phyloP scores from a whole-genome alignment of 2,113 vertebrate genomes.

The Pterocles orientalis region DNA sequence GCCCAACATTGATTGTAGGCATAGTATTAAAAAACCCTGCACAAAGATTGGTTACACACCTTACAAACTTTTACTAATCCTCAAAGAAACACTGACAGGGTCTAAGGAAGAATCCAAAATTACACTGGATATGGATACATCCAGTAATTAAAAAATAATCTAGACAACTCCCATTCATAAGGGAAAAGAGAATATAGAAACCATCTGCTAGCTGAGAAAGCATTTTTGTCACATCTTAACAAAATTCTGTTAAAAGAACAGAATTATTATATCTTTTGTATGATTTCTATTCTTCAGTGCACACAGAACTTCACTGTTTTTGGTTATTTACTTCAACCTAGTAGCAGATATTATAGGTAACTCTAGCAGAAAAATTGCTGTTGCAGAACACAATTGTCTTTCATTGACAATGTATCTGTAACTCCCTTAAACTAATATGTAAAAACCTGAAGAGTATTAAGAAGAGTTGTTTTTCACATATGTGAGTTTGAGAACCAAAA shows the following conservation, averaged over 20 bases:
- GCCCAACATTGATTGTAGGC: not conserved
- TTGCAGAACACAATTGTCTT: not conserved
- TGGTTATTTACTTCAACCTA: not conserved
- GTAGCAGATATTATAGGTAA: not conserved
- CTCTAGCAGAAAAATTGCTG: not conserved
- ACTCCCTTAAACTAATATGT: not conserved
- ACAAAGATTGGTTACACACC: not conserved
- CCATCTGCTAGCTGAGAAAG: not conserved
- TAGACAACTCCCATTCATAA: not conserved
- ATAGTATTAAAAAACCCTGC: not conserved
- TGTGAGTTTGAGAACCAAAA: not conserved
- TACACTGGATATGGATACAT: not conserved
- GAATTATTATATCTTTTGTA: not conserved
- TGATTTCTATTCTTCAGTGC: not conserved
- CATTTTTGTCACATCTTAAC: not conserved
- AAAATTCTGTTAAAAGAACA: not conserved
- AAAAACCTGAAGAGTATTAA: not conserved
- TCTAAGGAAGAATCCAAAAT: not conserved
- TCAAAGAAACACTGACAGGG: not conserved
- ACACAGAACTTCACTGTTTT: not conserved
- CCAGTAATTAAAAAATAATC: not conserved
- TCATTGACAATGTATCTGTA: not conserved
- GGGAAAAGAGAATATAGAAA: not conserved
- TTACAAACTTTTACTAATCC: not conserved
- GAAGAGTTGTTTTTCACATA: not conserved